Base-by-base conservation (phyloP, 1,140 invertebrate genomes). In the Cydia pomonella region DNA sequence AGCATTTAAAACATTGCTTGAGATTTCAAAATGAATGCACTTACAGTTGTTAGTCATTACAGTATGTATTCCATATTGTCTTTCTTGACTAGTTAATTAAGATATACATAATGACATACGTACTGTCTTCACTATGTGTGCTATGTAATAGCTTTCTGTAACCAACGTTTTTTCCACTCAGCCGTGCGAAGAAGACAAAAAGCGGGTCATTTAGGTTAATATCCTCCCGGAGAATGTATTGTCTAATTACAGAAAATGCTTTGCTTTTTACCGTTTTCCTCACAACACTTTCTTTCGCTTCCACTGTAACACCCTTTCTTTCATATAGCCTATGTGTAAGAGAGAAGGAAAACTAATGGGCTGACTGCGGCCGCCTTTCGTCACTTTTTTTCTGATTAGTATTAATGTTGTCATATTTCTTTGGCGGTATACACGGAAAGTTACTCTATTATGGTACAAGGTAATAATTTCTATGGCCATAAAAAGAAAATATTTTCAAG, bases 211-310 rank as follows among this genome's bases (percentile, higher is more conserved):
- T 72, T 72, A 50, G 41, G 41, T 50, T 72, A 72, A 72, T 72
- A 50, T 72, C 71, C 44, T 72, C 44, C 41, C 41, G 38, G 38
- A 50, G 44, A 72, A 72, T 41, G 71, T 72, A 72, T 72, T 50
- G 71, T 72, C 71, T 72, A 72, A 72, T 72, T 72, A 72, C 71
- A 41, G 71, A 50, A 72, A 72, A 72, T 27, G 12, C 18, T 72
- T n/a, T 72, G 71, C 71, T 72, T 72, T 72, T 72, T 72, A 41
- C 71, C 23, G 38, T 21, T 29, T 33, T 69, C 29, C 64, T 23
- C n/a, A 38, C 16, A 69, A 69, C 64, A 33, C 64, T 72, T 72
- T 72, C 71, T 47, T 38, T 71, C n/a, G 33, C 33, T 18, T 38
- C 3, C 38, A 47, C 18, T 41, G 4, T 44, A 16, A 72, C 27